phyloP scores from a whole-genome alignment of 2,113 vertebrate species.

The Nasalis larvatus region DNA sequence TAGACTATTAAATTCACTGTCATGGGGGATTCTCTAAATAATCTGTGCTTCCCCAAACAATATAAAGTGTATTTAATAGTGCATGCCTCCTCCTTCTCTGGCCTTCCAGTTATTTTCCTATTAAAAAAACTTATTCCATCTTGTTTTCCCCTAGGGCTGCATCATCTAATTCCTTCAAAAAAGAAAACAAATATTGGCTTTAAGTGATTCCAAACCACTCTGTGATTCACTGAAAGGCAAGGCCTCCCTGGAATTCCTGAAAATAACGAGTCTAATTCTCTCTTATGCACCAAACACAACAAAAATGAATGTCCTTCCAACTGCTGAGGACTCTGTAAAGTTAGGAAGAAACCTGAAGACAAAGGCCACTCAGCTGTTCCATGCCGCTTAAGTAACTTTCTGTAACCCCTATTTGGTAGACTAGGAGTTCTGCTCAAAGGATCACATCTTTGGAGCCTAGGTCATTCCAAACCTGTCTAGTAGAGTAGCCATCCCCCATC shows the following conservation, averaged over 20 bases:
- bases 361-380: not conserved
- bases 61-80: not conserved
- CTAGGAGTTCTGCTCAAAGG: not conserved
- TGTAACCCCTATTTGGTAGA: not conserved
- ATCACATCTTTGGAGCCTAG: not conserved
- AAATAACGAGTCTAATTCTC: constrained; percentile 39
- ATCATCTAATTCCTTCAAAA: not conserved
- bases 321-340: not conserved
- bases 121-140: not conserved
- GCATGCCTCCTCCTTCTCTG: not conserved
- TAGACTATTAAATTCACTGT: not conserved
- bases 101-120: not conserved
- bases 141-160: not conserved
- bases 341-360: not conserved
- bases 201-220: not conserved
- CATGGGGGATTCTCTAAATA: not conserved
- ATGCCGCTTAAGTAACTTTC: not conserved
- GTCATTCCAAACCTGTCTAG: not conserved
- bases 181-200: not conserved
- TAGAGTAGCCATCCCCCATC: not conserved
- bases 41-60: not conserved
- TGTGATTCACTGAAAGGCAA: not conserved
- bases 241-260: not conserved
- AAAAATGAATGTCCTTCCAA: not conserved
- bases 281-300: not conserved